Evolutionary conservation across 2,888 invertebrate species (phyloP), one percentile per base, ranked within the genome.

Genomic region (Microctonus hyperodae): DNA sequence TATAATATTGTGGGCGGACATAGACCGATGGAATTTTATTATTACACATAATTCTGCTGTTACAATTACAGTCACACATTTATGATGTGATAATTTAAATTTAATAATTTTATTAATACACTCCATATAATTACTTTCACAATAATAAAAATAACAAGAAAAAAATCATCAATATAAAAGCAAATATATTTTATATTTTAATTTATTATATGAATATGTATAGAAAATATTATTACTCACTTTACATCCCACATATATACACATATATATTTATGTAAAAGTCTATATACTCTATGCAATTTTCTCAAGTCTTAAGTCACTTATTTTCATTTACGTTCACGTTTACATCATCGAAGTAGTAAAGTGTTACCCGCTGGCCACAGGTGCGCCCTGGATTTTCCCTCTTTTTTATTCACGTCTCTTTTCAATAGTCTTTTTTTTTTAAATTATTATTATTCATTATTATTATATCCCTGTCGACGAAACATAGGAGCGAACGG

Each of bases 281-380:
- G 55, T 55, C 60, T n/a, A 31, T 37, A 23, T 16, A 22, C 33
- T 68, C 74, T 71, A 70, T 74, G 81, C 78, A 83, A 81, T 82
- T 79, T 80, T 78, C 80, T 76, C 70, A 75, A 78, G 76, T 77
- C 79, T 77, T 71, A 50, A 61, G 74, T 78, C 78, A 78, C 79
- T 80, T 78, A 80, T 80, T 79, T 78, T 80, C 81, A 79, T 80
- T 81, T 79, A 80, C 79, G 81, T 81, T 81, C 77, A 73, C 78
- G 81, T 83, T 83, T 81, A 81, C 82, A 82, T 83, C 81, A 83
- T 82, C 80, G 78, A 74, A 75, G 79, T 72, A 79, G 79, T 81
- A 79, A 81, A 81, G 78, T 79, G 80, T 81, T 83, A 79, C 81
- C 65, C 76, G 77, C 76, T 76, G 73, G 78, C 75, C 78, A 79